Base-by-base conservation (phyloP, 1,140 invertebrate species). In the Achatina immaculata region DNA sequence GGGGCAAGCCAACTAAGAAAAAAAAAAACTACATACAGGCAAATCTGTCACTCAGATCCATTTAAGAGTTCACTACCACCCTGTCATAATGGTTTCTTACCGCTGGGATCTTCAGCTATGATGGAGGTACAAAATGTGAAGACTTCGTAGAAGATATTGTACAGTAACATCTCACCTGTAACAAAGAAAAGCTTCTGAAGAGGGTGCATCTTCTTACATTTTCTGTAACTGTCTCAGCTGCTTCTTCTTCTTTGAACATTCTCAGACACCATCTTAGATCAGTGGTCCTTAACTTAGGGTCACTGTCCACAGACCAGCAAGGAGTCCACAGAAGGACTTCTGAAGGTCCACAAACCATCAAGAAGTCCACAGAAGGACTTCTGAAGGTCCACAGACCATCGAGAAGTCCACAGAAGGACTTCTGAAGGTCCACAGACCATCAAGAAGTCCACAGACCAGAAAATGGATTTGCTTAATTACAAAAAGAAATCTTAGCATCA, bases 91-190 rank as follows among this genome's bases (percentile, higher is more conserved):
- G 66, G 21, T 14, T 36, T 45, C 83, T 83, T 87, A 84, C 92
- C 93, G 71, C 89, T 86, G 16, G 83, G 79, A 81, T 91, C 91
- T 85, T 93, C 87, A 55, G 93, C 92, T 19, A 94, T 88, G 43
- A 94, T 92, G 9, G 93, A 94, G 0, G 93, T 94, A 84, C 93
- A 94, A 0, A 94, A 89, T 40, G 93, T 93, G 85, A 94, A 93
- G 42, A 94, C 86, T 87, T 94, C 93, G 86, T 94, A 94, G 89
- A 94, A 94, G 38, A 94, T 89, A 83, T 94, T 94, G 87, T 93
- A 94, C 66, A 94, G 83, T 16, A 93, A 90, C 75, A 94, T 87
- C 84, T 93, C 91, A 31, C 93, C 92, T 89, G 89, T 75, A 82
- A 81, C 45, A 16, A 80, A 14, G 65, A 65, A 24, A 71, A 43